These are phyloP conservation scores for Pogonocichla stellata DNA, from an alignment of 2,113 vertebrate species.

Conservation along the genomic window DNA sequence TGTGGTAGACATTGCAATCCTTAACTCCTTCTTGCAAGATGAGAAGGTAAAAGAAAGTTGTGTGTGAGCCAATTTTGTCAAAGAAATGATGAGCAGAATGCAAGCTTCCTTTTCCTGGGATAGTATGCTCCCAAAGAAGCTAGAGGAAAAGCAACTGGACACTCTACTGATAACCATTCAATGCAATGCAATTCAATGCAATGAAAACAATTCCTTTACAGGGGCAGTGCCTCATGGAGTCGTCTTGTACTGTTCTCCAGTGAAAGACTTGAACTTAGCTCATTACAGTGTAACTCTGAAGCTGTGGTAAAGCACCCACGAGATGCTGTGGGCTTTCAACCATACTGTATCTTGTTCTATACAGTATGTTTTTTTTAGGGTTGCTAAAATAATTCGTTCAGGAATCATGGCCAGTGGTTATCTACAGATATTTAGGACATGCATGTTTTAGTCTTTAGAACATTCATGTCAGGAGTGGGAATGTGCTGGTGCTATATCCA, in stretches of 20 bases:
- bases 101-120: constrained; percentile 37
- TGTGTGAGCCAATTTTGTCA: constrained; percentile 79
- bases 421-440: constrained; percentile 62
- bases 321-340: constrained; percentile 69
- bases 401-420: constrained; percentile 74
- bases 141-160: constrained; percentile 74
- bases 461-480: constrained; percentile 24
- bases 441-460: neutral
- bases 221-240: constrained; percentile 79
- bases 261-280: constrained; percentile 86
- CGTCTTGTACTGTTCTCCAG: constrained; percentile 74
- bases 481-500: constrained; percentile 61
- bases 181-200: constrained; percentile 97
- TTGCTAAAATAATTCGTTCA: constrained; percentile 63
- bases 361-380: constrained; percentile 60
- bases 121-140: constrained; percentile 58
- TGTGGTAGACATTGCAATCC: constrained; percentile 77
- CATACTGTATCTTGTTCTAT: constrained; percentile 55
- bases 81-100: constrained; percentile 30
- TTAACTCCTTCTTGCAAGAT: constrained; percentile 74
- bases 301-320: constrained; percentile 70
- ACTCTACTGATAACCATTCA: constrained; percentile 85
- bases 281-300: constrained; percentile 77
- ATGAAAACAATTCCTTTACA: constrained; percentile 80
- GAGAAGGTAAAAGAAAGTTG: constrained; percentile 85